Base-by-base conservation (phyloP, 2,888 invertebrate genomes). In the Pegoplata infirma region DNA sequence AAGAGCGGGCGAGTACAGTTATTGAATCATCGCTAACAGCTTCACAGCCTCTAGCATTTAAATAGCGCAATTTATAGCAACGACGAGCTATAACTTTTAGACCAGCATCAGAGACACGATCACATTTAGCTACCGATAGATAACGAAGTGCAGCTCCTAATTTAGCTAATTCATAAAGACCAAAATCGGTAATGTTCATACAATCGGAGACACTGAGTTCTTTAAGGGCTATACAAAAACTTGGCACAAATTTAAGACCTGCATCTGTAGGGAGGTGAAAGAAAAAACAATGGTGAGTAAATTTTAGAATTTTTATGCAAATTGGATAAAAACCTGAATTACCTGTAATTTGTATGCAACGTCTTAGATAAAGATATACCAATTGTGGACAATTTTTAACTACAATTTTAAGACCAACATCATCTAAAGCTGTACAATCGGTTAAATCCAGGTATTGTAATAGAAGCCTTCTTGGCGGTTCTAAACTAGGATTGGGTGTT, bases 1-100 rank as follows among this genome's bases (percentile, higher is more conserved):
- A 97, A 10, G 95, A 95, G 75, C 95, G 91, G 0, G 96, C 96
- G 77, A 98, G 91, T 1, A 96, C 94, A 59, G 96, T 95, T 81
- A 97, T 94, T 6, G 97, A 96, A 85, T 96, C 96, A 87, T 98
- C 98, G n/a, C 97, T 97, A 2, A 98, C 94, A 0, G 97, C 97
- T 82, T 97, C 97, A 86, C 97, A 98, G 6, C 97, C 97, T 53
- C 98, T 92, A 0, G 96, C 95, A 89, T 98, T 98, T 69, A 98
- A 91, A 89, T 98, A 98, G 21, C 96, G 91, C 61, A 98, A 90
- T 88, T 96, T 97, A 88, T 96, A 96, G 82, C 98, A 98, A 71
- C 96, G 93, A 44, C 96, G 91, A 0, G 97, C 97, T 6, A 98
- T 92, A 40, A 96, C 95, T 82, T 96, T 93, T 2, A 98, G 91